Base-by-base conservation (phyloP, 2,797 vertebrate genomes). In the Naso thynnoides region DNA sequence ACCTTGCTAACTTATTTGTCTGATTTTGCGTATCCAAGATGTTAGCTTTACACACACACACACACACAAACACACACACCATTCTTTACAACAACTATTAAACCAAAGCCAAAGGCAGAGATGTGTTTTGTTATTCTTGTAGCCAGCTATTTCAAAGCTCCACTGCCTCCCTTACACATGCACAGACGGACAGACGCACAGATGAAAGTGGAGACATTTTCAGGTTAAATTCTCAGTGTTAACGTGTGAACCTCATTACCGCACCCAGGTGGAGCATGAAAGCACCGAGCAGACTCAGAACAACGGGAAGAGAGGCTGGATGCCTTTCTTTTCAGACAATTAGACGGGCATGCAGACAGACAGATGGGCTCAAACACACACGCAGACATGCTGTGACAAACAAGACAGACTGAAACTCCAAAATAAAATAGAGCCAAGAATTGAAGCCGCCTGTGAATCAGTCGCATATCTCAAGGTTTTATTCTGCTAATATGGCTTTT, bases 171-270 rank as follows among this genome's bases (percentile, higher is more conserved):
- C 59, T 18, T 49, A 57, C 19, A 57, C 21, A 26, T 3, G 13
- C 33, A 36, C 33, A 36, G 33, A 36, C 33, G 64, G 52, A 38
- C 54, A 54, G 19, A 13, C 59, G 6, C 47, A 60, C 41, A 54
- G 50, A 79, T 70, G 55, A 81, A 82, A 82, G 66, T 39, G 6
- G 9, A 78, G 44, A 70, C 38, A 73, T 84, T 75, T 78, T 53
- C 38, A 54, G 38, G 52, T 62, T 83, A 74, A 76, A 79, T 78
- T 75, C 52, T 67, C 29, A 9, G 55, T 59, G 70, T 77, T 74
- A 48, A 78, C 26, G 6, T 48, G 79, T 62, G 76, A 85, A 81
- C 73, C 78, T 88, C 86, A 86, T 90, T 86, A 87, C 58, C 54
- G 78, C 69, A 48, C 59, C 54, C 57, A 72, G 70, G 80, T 78